Evolutionary conservation across 35 echinoderm and acorn worm genomes (phyloP), one percentile per base, ranked within the genome.

Genomic region (Patiria miniata): DNA sequence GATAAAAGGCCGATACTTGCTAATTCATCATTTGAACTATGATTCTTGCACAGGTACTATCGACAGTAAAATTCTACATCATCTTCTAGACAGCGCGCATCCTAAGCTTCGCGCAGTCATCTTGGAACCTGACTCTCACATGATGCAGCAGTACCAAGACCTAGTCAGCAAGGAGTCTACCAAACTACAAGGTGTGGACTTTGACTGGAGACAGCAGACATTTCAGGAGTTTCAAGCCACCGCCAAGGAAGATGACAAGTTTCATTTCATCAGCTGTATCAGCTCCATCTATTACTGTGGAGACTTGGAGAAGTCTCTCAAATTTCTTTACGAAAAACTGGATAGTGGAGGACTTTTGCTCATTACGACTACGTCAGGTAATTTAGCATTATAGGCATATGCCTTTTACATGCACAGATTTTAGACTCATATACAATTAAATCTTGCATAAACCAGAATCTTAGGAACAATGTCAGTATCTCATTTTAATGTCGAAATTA

Each of bases 191-290:
- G 65, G 65, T 8, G 15, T 73, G 19, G 26, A 73, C 26, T 73
- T 73, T 23, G 65, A 73, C 26, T 73, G 65, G 65, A 73, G 29
- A 30, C 65, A 73, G 34, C 26, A 73, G 29, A 73, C 65, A 10
- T 34, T 73, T 1, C 26, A 73, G 26, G 65, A 73, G 65, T 73
- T 28, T 36, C 65, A 73, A 36, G 26, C 42, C 42, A 73, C 65
- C 65, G 29, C 26, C 19, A 10, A 73, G 58, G 28, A 61, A 34
- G 65, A 73, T 4, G 65, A 73, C 2, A 73, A 73, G 65, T 73
- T 73, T 73, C 30, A 73, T 73, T 73, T 73, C 65, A 23, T 73
- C 29, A 73, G 34, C 29, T 73, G 23, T 23, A 32, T 73, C 65
- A 73, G 34, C 65, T 32, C 65, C 10, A 16, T 73, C 1, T 73